Evolutionary conservation across 2,113 vertebrate species (phyloP), one percentile per base, ranked within the genome.

Genomic region (Pontoporia blainvillei): DNA sequence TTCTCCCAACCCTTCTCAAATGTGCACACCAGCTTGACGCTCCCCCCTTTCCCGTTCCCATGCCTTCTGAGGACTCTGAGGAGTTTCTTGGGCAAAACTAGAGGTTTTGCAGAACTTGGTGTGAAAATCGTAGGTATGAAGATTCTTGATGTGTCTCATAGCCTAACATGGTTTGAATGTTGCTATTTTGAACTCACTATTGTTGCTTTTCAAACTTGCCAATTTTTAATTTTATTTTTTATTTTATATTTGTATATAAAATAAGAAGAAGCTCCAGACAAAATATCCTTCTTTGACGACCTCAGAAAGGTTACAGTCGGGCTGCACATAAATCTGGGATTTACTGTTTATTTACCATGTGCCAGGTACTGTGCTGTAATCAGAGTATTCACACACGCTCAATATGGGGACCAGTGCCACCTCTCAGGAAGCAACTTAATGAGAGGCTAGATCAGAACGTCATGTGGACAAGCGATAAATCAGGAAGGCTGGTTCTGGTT

Each of bases 11-110:
- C 14, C 66, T n/a, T 86, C 23, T 54, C 2, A 3, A 54, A 39
- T 8, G 25, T 8, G 5, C n/a, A 52, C 18, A n/a, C 17, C 34
- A 17, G 44, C 44, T 66, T 11, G 34, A 21, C 1, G 7, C 5
- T 5, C 20, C 9, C 44, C n/a, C 18, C 25, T 3, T 66, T 5
- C 44, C n/a, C 4, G 0, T 1, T 8, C 34, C 1, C 25, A 23
- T 1, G 23, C 25, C 25, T 71, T 29, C 13, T 27, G 84, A 39
- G 46, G 41, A 52, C 6, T 3, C 9, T 69, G n/a, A 73, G 13
- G 61, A 79, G 44, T 41, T 90, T 64, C 4, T 2, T 13, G 34
- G 54, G 27, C 13, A 90, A 34, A 90, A 34, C n/a, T 21, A 66
- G 18, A 54, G 11, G 8, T 31, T 41, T 52, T 9, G 3, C 25